phyloP scores from a whole-genome alignment of 2,113 vertebrate genomes.

The Phainopepla nitens region DNA sequence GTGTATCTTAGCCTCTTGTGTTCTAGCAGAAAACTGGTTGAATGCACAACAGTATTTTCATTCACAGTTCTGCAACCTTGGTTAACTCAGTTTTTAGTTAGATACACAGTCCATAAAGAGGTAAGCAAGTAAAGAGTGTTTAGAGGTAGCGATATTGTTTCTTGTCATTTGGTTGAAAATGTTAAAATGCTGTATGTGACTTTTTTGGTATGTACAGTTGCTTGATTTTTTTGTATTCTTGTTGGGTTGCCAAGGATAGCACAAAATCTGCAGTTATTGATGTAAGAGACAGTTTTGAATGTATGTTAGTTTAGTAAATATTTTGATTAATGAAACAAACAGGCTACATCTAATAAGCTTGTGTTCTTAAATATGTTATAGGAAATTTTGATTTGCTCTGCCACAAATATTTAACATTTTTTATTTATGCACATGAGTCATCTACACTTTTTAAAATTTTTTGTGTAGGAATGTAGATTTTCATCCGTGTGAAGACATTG shows the following conservation, averaged over 20 bases:
- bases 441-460: background rate
- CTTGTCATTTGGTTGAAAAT: background rate
- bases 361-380: background rate
- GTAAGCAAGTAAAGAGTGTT: background rate
- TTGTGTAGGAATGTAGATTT: slow-evolving; percentile 3
- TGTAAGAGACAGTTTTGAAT: background rate
- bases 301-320: background rate
- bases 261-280: background rate
- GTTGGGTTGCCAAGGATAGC: background rate
- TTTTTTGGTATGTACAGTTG: background rate
- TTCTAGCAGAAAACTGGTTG: background rate
- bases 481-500: background rate
- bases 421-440: background rate
- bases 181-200: background rate
- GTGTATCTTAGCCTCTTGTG: background rate
- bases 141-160: background rate
- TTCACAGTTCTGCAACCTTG: background rate
- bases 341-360: background rate
- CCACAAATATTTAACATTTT: background rate
- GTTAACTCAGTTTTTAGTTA: background rate
- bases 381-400: background rate
- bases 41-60: background rate
- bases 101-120: background rate
- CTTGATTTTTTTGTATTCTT: background rate
- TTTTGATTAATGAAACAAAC: background rate